Conservation (phyloP, 2,113 vertebrate species). For the Aldabrachelys gigantea region DNA sequence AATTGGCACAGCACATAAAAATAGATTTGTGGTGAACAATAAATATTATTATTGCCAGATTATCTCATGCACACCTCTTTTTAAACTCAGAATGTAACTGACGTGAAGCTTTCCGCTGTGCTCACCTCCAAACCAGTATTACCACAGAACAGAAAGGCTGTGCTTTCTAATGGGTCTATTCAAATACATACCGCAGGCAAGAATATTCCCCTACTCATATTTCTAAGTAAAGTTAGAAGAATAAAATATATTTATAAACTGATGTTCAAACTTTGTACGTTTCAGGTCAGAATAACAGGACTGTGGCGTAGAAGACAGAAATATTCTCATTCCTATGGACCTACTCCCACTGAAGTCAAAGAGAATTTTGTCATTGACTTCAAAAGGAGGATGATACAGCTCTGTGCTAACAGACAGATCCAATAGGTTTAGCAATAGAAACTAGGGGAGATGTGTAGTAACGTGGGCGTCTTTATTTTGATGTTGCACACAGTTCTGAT, state of each 20-base stretch:
- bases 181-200: slow-evolving; percentile 20
- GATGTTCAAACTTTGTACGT: slow-evolving; percentile 6
- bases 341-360: slow-evolving; percentile 27
- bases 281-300: slow-evolving; percentile 58
- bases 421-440: slow-evolving; percentile 38
- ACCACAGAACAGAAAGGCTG: slow-evolving; percentile 29
- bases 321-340: slow-evolving; percentile 25
- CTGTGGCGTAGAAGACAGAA: slow-evolving; percentile 17
- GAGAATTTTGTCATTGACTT: slow-evolving; percentile 31
- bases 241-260: not conserved
- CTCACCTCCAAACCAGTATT: slow-evolving; percentile 13
- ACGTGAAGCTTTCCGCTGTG: slow-evolving; percentile 18
- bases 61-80: slow-evolving; percentile 19
- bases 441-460: slow-evolving; percentile 34
- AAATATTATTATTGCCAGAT: slow-evolving; percentile 18
- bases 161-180: slow-evolving; percentile 40
- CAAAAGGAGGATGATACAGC: slow-evolving; percentile 1
- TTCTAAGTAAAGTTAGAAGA: slow-evolving; percentile 49
- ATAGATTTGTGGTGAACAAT: slow-evolving; percentile 54
- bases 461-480: slow-evolving; percentile 61
- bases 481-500: slow-evolving; percentile 29
- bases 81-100: slow-evolving; percentile 20
- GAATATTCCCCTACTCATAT: slow-evolving; percentile 46
- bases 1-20: slow-evolving; percentile 71
- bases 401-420: slow-evolving; percentile 48